Evolutionary conservation across 2,797 vertebrate species (phyloP).

Genomic region (Scomberomorus guttatus): DNA sequence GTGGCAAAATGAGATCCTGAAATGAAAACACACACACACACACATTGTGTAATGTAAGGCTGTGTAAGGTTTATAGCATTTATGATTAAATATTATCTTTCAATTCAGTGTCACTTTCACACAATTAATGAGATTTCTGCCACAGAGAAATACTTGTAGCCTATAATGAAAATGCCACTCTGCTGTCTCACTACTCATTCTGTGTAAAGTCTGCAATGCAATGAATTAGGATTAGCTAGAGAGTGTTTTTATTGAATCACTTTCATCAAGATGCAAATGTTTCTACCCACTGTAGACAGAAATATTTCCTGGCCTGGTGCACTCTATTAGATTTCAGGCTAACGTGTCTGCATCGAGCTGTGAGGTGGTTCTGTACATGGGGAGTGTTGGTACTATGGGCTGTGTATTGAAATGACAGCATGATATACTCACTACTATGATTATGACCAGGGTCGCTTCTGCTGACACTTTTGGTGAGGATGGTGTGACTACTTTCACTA

Average conservation of each 20-base stretch:
- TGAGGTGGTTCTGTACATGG: constrained; percentile 34
- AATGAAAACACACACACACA: not conserved
- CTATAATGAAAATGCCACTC: constrained; percentile 36
- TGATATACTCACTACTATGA: constrained; percentile 74
- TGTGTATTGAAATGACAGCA: constrained; percentile 70
- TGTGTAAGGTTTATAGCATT: constrained; percentile 11
- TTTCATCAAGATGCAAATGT: constrained; percentile 41
- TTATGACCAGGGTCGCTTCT: constrained; percentile 73
- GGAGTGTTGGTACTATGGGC: constrained; percentile 45
- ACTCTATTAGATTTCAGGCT: constrained; percentile 69
- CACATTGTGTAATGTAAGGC: not conserved
- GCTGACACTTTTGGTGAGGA: constrained; percentile 84
- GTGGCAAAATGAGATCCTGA: not conserved
- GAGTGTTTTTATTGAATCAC: constrained; percentile 18
- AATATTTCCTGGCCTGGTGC: constrained; percentile 55
- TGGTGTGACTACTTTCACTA: constrained; percentile 85
- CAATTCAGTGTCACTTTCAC: constrained; percentile 18
- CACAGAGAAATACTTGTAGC: constrained; percentile 26
- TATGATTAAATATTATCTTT: constrained; percentile 26
- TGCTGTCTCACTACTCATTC: constrained; percentile 35
- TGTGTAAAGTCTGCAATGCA: constrained; percentile 17
- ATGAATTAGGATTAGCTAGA: constrained; percentile 10
- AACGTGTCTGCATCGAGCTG: constrained; percentile 63
- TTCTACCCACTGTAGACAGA: constrained; percentile 27
- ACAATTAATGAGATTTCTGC: constrained; percentile 44